phyloP scores from a whole-genome alignment of 2,888 invertebrate genomes.

The Panopea generosa region DNA sequence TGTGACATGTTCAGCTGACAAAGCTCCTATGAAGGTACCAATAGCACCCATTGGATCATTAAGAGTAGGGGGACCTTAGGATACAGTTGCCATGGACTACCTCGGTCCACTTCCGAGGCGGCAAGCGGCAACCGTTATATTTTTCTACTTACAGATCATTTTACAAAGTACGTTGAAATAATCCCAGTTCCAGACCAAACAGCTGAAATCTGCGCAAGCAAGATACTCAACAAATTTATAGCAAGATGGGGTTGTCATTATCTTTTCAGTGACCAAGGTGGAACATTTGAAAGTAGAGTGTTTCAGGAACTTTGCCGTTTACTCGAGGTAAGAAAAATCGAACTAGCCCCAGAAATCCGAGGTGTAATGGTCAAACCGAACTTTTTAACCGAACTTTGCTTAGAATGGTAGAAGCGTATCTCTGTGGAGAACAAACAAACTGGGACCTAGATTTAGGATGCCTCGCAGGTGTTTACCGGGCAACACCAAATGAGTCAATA shows the following conservation, averaged over 20 bases:
- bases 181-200: conserved; percentile 26
- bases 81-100: conserved; percentile 11
- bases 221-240: conserved; percentile 28
- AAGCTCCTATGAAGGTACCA: neutral
- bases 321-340: conserved; percentile 16
- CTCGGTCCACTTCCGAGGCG: conserved; percentile 23
- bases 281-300: conserved; percentile 12
- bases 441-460: conserved; percentile 31
- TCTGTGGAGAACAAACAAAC: conserved; percentile 17
- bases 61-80: conserved; percentile 89
- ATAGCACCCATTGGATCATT: conserved; percentile 87
- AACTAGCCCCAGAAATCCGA: conserved; percentile 21
- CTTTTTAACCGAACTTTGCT: conserved; percentile 14
- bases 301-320: conserved; percentile 19
- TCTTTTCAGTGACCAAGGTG: neutral
- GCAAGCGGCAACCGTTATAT: conserved; percentile 26
- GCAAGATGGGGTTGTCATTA: conserved; percentile 19
- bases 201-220: conserved; percentile 20
- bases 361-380: conserved; percentile 25
- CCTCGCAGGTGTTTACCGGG: conserved; percentile 23
- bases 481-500: conserved; percentile 20
- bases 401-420: conserved; percentile 20
- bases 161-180: conserved; percentile 31
- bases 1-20: conserved; percentile 14
- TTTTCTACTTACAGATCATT: conserved; percentile 31